Percentiles rank a stretch among this genome's conserved stretches.
Conservation (phyloP, 2,797 vertebrate species). For the Halcyon badia region DNA sequence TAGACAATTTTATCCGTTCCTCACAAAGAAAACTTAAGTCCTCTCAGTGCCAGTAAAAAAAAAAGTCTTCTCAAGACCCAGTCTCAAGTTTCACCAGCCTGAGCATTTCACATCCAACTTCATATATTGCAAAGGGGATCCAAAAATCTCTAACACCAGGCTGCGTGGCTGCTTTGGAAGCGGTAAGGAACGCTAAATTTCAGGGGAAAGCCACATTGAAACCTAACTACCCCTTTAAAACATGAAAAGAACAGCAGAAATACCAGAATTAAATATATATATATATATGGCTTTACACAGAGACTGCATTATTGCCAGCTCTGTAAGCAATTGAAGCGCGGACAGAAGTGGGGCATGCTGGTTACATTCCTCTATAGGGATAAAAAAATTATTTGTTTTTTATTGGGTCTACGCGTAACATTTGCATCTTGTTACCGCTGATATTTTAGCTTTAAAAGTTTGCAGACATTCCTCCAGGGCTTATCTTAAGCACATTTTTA, state of each 20-base stretch:
- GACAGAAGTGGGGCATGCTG: not conserved
- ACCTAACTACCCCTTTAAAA: not conserved
- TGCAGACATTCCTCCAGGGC: conserved; percentile 71
- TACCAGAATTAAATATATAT: not conserved
- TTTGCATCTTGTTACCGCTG: conserved; percentile 74
- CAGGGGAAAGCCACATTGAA: not conserved
- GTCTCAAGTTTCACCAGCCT: not conserved
- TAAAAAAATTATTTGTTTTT: conserved; percentile 52
- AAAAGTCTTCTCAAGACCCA: not conserved
- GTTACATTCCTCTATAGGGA: conserved; percentile 11
- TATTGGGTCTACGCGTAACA: conserved; percentile 37
- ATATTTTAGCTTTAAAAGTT: conserved; percentile 70
- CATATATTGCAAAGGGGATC: not conserved
- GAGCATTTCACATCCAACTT: not conserved
- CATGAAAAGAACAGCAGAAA: not conserved
- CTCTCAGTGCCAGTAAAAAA: not conserved
- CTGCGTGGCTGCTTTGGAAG: not conserved
- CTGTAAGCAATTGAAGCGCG: conserved; percentile 19
- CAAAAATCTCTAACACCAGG: not conserved
- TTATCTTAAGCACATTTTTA: conserved; percentile 72
- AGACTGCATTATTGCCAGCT: not conserved
- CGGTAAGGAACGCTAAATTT: not conserved
- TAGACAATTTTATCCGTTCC: not conserved
- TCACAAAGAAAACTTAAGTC: not conserved
- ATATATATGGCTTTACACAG: not conserved